Conservation (phyloP, 2,113 vertebrate genomes). For the Eretmochelys imbricata region DNA sequence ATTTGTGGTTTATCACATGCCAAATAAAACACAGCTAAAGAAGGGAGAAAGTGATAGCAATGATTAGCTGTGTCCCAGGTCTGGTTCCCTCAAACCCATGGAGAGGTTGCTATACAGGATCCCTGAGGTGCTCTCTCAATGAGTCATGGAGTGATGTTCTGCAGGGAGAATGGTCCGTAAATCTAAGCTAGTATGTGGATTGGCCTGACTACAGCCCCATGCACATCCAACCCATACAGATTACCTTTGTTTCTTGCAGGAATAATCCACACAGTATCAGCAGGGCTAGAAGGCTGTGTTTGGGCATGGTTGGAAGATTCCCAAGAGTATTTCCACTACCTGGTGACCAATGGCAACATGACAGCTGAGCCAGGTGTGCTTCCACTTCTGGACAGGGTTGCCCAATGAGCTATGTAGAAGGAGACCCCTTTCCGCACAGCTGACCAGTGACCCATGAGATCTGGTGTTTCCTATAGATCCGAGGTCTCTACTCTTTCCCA, state of each 20-base stretch:
- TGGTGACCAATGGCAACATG: background rate
- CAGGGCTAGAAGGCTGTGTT: background rate
- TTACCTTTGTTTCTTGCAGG: background rate
- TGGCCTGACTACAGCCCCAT: background rate
- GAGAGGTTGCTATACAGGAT: background rate
- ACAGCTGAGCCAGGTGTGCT: background rate
- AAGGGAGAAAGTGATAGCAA: background rate
- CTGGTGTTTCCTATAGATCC: background rate
- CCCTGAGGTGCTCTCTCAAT: background rate
- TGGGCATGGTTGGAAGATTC: background rate
- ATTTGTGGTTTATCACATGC: background rate
- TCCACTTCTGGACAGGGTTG: background rate
- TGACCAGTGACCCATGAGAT: conserved; percentile 31
- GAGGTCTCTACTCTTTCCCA: conserved; percentile 62
- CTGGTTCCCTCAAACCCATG: background rate
- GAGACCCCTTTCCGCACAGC: conserved; percentile 21
- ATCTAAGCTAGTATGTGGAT: background rate
- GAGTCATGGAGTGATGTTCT: background rate
- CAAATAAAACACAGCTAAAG: background rate
- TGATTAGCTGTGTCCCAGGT: background rate
- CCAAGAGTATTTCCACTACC: background rate
- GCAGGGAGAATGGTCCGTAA: background rate
- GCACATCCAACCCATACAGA: background rate
- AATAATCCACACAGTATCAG: background rate
- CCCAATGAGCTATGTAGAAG: background rate